Evolutionary conservation across 2,113 vertebrate species (phyloP).

Genomic region (Epinephelus moara): DNA sequence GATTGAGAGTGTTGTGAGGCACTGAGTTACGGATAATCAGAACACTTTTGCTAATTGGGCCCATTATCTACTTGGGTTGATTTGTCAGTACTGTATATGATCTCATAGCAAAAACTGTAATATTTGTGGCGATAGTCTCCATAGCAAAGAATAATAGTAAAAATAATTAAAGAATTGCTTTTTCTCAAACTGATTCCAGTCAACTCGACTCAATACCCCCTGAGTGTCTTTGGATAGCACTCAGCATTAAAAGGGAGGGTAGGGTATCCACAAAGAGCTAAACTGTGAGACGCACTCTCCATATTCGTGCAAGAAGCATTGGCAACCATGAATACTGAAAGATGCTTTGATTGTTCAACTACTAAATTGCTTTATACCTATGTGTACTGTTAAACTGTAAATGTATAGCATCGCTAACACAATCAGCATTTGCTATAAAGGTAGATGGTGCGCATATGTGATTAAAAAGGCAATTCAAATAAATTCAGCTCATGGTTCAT

Average conservation of each 20-base stretch:
- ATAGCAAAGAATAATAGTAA: background rate
- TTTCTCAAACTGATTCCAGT: background rate
- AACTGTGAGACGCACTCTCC: background rate
- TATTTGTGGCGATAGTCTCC: background rate
- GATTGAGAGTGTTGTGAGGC: background rate
- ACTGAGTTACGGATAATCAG: background rate
- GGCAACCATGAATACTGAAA: background rate
- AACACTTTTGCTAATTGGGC: constrained; percentile 3
- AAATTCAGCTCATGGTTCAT: no score
- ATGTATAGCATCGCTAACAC: background rate
- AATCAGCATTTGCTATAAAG: background rate
- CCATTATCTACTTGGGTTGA: constrained; percentile 10
- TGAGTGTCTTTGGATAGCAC: background rate
- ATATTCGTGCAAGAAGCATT: background rate
- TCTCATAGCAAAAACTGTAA: background rate
- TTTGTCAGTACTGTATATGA: constrained; percentile 1
- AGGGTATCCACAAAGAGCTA: background rate
- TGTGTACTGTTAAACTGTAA: background rate
- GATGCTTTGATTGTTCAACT: background rate
- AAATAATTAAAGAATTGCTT: background rate
- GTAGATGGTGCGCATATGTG: background rate
- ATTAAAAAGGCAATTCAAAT: background rate
- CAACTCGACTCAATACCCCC: background rate
- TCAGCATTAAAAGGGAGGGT: background rate
- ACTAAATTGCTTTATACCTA: background rate